Evolutionary conservation across 2,888 invertebrate genomes (phyloP), one percentile per base, ranked within the genome.

Genomic region (Pterostichus madidus): DNA sequence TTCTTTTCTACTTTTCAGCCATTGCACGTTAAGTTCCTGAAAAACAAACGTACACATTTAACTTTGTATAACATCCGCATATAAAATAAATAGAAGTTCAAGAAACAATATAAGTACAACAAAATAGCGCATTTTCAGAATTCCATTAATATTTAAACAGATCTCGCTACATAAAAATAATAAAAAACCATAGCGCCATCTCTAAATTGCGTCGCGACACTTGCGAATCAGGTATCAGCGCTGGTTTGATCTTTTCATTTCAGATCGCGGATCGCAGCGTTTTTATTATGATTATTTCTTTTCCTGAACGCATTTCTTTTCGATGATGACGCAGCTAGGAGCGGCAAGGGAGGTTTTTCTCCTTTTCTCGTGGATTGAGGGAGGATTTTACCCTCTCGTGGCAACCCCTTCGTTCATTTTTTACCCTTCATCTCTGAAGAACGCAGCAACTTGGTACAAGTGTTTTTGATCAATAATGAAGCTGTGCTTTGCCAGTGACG

Each of bases 391-490:
- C 77, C 13, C 56, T 56, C 39, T 35, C 53, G 11, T 59, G 39
- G 53, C 53, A 56, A 77, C 77, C 77, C 77, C 77, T 77, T 77
- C 77, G 56, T 35, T 71, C 68, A 71, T 71, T 71, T 64, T 71
- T 71, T 71, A 71, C 68, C 68, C 68, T 71, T 71, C 68, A 71
- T 39, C 68, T 71, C 68, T 39, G 68, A 71, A 71, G 68, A 71
- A 71, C 56, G 56, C 56, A 17, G 44, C 64, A 64, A 53, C 32
- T 53, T 53, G 17, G 77, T 39, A 56, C 77, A 64, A 79, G 79
- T 79, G 79, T 79, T 64, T 79, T 79, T 79, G 79, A 79, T 79
- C 79, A 79, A 79, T 79, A 79, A 79, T 79, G 79, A 68, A 79
- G 64, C 79, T 79, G 79, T 79, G 64, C 46, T 11, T 13, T 5